Evolutionary conservation across 2,113 vertebrate genomes (phyloP), one percentile per base, ranked within the genome.

Genomic region (Xenotilapia flavipinnis): DNA sequence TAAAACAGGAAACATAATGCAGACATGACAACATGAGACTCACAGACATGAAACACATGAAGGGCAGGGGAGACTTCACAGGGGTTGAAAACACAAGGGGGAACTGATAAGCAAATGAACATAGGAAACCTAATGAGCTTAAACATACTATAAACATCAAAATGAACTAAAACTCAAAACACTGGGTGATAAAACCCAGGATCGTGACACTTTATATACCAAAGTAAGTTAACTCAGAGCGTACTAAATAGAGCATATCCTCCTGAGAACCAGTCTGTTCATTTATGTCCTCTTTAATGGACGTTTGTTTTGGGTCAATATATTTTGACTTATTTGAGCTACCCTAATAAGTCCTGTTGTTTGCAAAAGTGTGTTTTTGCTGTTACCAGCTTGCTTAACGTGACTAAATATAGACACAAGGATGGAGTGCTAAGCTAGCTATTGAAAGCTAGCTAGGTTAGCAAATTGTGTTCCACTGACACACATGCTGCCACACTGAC

Each of bases 1-100:
- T 53, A 53, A 53, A 21, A 53, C 2, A 3, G 19, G 51, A 53
- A 53, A 6, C 19, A 11, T 53, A 53, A 53, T 0, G 2, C 51
- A 21, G 51, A 3, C 51, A 53, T 21, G 51, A 53, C 51, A 21
- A 53, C 19, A 23, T 0, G 10, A 54, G n/a, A 54, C 53, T 54
- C 2, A 23, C 0, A 54, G n/a, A 54, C 53, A 54, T 54, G n/a
- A 54, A 54, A 54, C 53, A 23, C 53, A 54, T 54, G 53, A 54
- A 23, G 6, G 53, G 53, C 0, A 54, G 2, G 0, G 53, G 53
- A 54, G 53, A 55, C 21, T 55, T 55, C 6, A 55, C 0, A 23
- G 2, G 53, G 53, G 0, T 23, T 55, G 6, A 13, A 54, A 55
- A 55, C n/a, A 55, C 11, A 55, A 3, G 53, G 21, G 53, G 11